phyloP scores from a whole-genome alignment of 2,113 vertebrate genomes.

The Coracopsis vasa region DNA sequence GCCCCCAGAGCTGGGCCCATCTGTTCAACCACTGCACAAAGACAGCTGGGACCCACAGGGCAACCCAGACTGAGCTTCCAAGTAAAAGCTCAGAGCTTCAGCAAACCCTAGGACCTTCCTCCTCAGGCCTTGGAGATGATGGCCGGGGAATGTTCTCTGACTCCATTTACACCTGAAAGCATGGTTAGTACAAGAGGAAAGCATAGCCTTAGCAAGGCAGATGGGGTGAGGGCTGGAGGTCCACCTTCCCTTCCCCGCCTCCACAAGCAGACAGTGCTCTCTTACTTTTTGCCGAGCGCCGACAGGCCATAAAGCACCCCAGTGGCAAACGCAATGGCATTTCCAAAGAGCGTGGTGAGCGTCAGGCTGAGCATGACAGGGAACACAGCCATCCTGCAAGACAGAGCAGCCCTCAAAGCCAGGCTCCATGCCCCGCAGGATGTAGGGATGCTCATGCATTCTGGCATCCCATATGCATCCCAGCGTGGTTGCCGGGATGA shows the following conservation, averaged over 20 bases:
- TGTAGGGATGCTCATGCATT: accelerated
- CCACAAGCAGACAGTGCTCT: background rate
- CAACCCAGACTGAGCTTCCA: background rate
- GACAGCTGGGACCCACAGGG: background rate
- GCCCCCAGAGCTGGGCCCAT: background rate
- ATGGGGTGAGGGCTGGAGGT: background rate
- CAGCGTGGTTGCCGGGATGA: accelerated
- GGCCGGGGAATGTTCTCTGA: background rate
- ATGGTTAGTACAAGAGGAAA: accelerated
- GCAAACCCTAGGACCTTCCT: background rate
- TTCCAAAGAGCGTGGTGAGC: slow-evolving; percentile 91
- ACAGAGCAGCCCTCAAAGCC: background rate
- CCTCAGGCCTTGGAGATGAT: background rate
- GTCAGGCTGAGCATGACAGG: slow-evolving; percentile 87
- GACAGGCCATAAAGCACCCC: slow-evolving; percentile 94
- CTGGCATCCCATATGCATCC: accelerated
- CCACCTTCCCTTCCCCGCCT: background rate
- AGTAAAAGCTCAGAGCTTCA: background rate
- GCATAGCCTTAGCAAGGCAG: background rate
- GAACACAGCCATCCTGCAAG: slow-evolving; percentile 87
- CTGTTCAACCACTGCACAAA: background rate
- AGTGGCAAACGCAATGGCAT: slow-evolving; percentile 89
- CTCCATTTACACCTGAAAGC: background rate
- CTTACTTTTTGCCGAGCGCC: slow-evolving; percentile 93
- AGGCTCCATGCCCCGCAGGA: accelerated